phyloP scores from a whole-genome alignment of 2,888 invertebrate genomes.

The Danaus chrysippus region DNA sequence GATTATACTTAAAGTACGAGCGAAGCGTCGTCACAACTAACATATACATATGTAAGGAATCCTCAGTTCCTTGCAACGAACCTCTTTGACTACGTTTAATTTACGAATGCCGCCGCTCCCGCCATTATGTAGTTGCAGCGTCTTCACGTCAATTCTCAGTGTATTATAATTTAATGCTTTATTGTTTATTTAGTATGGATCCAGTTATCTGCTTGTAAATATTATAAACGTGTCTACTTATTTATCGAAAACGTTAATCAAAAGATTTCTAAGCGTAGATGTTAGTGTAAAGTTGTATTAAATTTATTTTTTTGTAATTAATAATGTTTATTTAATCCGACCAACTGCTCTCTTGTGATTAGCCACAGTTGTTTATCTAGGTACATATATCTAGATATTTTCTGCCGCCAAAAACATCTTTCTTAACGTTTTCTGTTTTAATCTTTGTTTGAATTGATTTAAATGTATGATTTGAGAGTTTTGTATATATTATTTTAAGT shows the following conservation, averaged over 20 bases:
- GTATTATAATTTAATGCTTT: constrained; percentile 79
- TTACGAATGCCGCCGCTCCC: constrained; percentile 54
- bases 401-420: constrained; percentile 44
- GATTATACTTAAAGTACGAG: constrained; percentile 37
- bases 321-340: constrained; percentile 74
- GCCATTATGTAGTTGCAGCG: constrained; percentile 71
- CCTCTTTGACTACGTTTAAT: constrained; percentile 30
- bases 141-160: constrained; percentile 79
- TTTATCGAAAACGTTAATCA: constrained; percentile 73
- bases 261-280: constrained; percentile 72
- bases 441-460: constrained; percentile 44
- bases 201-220: constrained; percentile 78
- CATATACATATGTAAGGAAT: constrained; percentile 26
- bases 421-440: constrained; percentile 48
- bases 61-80: constrained; percentile 31
- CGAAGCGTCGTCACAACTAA: constrained; percentile 28
- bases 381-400: constrained; percentile 50
- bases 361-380: constrained; percentile 52
- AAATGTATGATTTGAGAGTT: constrained; percentile 70
- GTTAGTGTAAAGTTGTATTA: constrained; percentile 78
- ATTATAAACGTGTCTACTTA: constrained; percentile 76
- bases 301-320: constrained; percentile 76
- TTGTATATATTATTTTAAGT: constrained; percentile 78
- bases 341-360: constrained; percentile 75
- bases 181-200: constrained; percentile 69